These are phyloP conservation scores for Numenius phaeopus DNA, from an alignment of 2,797 vertebrate genomes.

Conservation along the genomic window DNA sequence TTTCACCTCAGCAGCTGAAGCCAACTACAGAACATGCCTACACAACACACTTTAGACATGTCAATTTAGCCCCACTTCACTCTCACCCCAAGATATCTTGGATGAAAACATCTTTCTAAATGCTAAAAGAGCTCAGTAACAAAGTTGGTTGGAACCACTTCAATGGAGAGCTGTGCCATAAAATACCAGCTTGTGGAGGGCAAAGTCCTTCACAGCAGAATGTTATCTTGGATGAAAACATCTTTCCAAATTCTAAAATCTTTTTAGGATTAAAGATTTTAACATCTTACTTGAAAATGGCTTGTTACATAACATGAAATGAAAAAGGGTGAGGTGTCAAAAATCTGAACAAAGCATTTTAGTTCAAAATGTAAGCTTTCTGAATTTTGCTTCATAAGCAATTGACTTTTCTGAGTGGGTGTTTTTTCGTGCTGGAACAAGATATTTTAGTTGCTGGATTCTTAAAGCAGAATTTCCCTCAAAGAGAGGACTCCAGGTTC, in stretches of 20 bases:
- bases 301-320: background rate
- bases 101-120: too few relatives aligned
- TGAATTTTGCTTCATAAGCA: slow-evolving; percentile 50
- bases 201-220: background rate
- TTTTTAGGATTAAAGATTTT: background rate
- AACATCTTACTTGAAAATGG: slow-evolving; percentile 14
- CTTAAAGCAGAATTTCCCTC: slow-evolving; percentile 24
- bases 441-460: slow-evolving; percentile 6
- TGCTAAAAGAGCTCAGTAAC: background rate
- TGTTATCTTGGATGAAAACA: background rate
- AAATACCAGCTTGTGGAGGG: background rate
- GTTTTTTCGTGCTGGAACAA: slow-evolving; percentile 9
- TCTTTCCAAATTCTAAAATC: background rate
- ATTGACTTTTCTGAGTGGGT: slow-evolving; percentile 24
- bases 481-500: background rate
- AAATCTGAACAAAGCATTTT: slow-evolving; percentile 13
- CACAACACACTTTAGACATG: background rate
- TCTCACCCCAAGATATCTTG: background rate
- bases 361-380: slow-evolving; percentile 12
- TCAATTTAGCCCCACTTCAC: background rate
- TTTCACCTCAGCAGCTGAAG: background rate
- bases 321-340: background rate
- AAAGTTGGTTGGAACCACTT: background rate
- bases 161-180: background rate
- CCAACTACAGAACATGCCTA: background rate